Evolutionary conservation across 2,113 vertebrate genomes (phyloP).

Genomic region (Columbina picui): DNA sequence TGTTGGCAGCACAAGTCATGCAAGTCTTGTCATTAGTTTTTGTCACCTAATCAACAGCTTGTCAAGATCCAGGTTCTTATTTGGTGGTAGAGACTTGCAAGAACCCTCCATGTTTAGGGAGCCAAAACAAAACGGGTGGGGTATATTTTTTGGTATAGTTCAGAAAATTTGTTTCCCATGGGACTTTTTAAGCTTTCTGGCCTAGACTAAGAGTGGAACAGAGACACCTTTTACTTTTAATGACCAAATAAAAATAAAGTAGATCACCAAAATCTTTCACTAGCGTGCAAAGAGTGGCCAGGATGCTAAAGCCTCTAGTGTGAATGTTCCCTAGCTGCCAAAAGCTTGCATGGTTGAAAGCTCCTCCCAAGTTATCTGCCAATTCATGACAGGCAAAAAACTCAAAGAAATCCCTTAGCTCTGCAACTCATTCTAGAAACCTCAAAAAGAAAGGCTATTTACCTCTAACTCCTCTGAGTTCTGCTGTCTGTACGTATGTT

Average conservation of each 20-base stretch:
- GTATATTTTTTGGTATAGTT: not conserved
- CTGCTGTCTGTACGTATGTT: not conserved
- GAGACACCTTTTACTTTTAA: not conserved
- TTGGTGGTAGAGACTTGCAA: not conserved
- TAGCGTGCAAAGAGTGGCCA: not conserved
- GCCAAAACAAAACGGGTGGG: not conserved
- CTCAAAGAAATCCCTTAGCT: slow-evolving; percentile 24
- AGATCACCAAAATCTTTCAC: not conserved
- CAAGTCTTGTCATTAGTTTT: not conserved
- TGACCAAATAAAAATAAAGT: not conserved
- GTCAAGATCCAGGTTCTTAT: not conserved
- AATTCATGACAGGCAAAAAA: not conserved
- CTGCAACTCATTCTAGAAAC: not conserved
- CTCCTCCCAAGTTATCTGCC: not conserved
- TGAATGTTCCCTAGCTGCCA: not conserved
- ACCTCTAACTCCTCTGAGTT: not conserved
- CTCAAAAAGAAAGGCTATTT: not conserved
- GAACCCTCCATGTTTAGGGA: not conserved
- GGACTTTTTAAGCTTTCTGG: not conserved
- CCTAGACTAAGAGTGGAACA: not conserved
- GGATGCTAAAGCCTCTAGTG: not conserved
- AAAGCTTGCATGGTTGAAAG: not conserved
- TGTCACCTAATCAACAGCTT: not conserved
- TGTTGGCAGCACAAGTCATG: not conserved
- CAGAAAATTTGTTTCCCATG: not conserved